Evolutionary conservation across 2,113 vertebrate species (phyloP).

Genomic region (Boulengeromyrus knoepffleri): DNA sequence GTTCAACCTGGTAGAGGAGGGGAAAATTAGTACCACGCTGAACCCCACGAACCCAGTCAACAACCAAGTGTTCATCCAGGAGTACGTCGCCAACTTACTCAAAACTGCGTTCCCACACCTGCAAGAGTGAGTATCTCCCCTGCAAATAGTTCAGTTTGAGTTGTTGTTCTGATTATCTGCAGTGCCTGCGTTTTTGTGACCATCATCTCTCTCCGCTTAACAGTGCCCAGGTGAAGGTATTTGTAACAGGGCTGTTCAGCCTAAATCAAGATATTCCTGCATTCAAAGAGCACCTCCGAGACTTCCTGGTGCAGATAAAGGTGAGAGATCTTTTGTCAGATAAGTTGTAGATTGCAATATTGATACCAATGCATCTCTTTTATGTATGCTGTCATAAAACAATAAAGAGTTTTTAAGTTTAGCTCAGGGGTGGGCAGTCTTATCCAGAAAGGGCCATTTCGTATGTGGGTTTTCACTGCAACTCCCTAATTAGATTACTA

Average conservation of each 20-base stretch:
- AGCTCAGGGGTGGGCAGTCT: neutral
- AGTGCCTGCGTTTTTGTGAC: neutral
- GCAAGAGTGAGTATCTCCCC: slow-evolving; percentile 78
- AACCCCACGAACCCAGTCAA: slow-evolving; percentile 79
- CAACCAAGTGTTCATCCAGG: slow-evolving; percentile 96
- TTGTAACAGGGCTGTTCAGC: slow-evolving; percentile 97
- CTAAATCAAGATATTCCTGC: slow-evolving; percentile 99
- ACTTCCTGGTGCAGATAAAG: slow-evolving; percentile 98
- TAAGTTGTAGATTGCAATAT: neutral
- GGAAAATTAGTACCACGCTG: slow-evolving; percentile 82
- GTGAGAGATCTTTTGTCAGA: slow-evolving; percentile 51
- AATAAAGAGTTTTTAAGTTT: neutral
- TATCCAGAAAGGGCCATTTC: neutral
- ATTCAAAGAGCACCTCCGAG: slow-evolving; percentile 95
- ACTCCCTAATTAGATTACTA: neutral
- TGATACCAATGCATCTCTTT: neutral
- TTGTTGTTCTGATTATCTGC: too few species aligned
- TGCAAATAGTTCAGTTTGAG: neutral
- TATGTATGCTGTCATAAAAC: neutral
- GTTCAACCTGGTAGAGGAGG: slow-evolving; percentile 98
- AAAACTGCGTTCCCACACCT: slow-evolving; percentile 98
- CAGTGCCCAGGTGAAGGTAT: slow-evolving; percentile 98
- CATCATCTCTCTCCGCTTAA: slow-evolving; percentile 28
- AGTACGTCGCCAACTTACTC: slow-evolving; percentile 95
- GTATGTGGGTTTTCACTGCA: neutral